These are phyloP conservation scores for Ailuropoda melanoleuca DNA, from an alignment of 2,113 vertebrate genomes.

Conservation along the genomic window DNA sequence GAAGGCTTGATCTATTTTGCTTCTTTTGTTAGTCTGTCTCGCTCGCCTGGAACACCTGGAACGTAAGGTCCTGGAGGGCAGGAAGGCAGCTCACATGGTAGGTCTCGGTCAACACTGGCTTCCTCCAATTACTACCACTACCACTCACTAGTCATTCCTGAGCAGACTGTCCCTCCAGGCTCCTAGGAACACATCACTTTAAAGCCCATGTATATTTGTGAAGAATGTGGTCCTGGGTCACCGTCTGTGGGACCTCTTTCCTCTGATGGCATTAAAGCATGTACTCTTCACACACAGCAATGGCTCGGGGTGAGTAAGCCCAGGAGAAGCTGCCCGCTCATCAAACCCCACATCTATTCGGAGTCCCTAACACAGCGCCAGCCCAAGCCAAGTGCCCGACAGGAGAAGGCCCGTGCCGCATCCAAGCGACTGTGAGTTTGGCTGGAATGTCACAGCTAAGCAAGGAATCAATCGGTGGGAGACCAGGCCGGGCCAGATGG, in stretches of 20 bases:
- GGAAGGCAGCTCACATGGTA: background rate
- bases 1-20: accelerated
- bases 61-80: background rate
- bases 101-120: accelerated
- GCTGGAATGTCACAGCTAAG: background rate
- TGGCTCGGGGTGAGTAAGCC: background rate
- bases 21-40: background rate
- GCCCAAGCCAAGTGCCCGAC: background rate
- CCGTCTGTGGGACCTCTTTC: accelerated
- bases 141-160: accelerated
- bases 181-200: background rate
- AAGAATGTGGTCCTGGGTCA: background rate
- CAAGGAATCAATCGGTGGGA: background rate
- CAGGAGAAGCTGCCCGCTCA: background rate
- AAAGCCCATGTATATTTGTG: background rate
- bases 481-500: background rate
- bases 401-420: background rate
- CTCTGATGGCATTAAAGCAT: background rate
- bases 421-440: background rate
- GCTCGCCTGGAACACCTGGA: background rate
- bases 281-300: background rate
- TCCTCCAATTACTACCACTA: background rate
- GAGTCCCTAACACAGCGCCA: background rate
- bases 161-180: background rate
- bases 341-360: background rate